Percentiles rank a stretch among this genome's conserved stretches.
Evolutionary conservation across 1,140 invertebrate species (phyloP).

Genomic region (Scylla paramamosain): DNA sequence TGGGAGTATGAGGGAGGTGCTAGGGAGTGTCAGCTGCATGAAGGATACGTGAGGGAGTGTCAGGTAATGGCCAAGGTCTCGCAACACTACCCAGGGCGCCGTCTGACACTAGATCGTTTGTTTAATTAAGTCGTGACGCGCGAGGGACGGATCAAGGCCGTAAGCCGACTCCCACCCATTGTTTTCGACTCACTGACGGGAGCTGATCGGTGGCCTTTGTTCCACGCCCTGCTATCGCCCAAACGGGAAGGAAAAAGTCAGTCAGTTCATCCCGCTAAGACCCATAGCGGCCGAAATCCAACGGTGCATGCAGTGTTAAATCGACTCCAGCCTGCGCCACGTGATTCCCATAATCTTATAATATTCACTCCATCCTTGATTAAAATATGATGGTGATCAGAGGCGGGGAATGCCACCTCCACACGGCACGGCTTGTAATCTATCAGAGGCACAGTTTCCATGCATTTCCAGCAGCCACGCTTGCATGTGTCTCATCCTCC

Average conservation of each 20-base stretch:
- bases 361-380: conserved; percentile 22
- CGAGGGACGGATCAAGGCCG: neutral
- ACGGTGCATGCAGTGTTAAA: neutral
- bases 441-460: neutral
- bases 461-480: neutral
- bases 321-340: neutral
- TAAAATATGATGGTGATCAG: neutral
- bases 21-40: too few relatives aligned
- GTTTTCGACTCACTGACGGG: neutral
- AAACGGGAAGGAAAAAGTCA: neutral
- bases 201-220: neutral
- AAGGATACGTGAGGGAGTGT: too few relatives aligned
- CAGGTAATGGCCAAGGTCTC: too few relatives aligned
- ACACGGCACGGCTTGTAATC: neutral
- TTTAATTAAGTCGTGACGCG: conserved; percentile 14
- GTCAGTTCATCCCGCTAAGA: neutral
- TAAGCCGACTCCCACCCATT: neutral
- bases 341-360: neutral
- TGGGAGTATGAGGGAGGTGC: too few relatives aligned
- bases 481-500: neutral
- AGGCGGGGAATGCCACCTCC: neutral
- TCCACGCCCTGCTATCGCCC: neutral
- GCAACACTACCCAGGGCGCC: neutral
- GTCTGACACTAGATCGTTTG: neutral
- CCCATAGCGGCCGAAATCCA: neutral